Percentiles rank a stretch among this genome's conserved stretches.
Evolutionary conservation across 2,113 vertebrate genomes (phyloP).

Genomic region (Archilochus colubris): DNA sequence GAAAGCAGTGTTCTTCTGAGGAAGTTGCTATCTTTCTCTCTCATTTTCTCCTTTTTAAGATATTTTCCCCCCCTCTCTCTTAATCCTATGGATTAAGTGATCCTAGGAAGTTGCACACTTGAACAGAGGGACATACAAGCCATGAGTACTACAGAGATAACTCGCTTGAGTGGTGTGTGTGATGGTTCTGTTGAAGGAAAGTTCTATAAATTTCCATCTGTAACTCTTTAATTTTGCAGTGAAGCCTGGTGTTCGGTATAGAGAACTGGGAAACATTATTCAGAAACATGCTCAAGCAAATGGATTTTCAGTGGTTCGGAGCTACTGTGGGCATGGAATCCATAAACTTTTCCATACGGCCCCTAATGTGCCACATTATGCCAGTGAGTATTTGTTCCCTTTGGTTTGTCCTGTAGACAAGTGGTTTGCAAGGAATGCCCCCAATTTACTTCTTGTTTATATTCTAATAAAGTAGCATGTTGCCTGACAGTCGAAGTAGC

Average conservation of each 20-base stretch:
- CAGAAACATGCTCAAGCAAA: constrained; percentile 98
- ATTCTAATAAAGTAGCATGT: background rate
- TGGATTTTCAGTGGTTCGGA: constrained; percentile 97
- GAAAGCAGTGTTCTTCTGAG: background rate
- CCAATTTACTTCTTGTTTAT: background rate
- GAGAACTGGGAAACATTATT: constrained; percentile 97
- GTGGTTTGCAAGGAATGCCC: background rate
- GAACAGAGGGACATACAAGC: background rate
- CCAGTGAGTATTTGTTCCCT: constrained; percentile 80
- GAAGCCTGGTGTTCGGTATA: constrained; percentile 95
- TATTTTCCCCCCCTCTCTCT: background rate
- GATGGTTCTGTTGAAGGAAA: background rate
- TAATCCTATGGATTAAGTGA: background rate
- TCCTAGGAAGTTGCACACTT: background rate
- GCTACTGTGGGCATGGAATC: constrained; percentile 98
- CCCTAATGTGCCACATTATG: constrained; percentile 94
- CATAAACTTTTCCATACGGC: constrained; percentile 98
- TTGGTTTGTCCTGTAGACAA: background rate
- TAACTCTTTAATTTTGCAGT: constrained; percentile 76
- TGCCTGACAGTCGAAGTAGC: background rate
- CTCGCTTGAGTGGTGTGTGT: background rate
- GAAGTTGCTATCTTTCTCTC: background rate
- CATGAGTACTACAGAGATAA: background rate
- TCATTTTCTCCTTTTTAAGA: background rate
- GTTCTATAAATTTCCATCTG: background rate